Conservation (phyloP, 2,888 invertebrate species). For the Tubulanus polymorphus region DNA sequence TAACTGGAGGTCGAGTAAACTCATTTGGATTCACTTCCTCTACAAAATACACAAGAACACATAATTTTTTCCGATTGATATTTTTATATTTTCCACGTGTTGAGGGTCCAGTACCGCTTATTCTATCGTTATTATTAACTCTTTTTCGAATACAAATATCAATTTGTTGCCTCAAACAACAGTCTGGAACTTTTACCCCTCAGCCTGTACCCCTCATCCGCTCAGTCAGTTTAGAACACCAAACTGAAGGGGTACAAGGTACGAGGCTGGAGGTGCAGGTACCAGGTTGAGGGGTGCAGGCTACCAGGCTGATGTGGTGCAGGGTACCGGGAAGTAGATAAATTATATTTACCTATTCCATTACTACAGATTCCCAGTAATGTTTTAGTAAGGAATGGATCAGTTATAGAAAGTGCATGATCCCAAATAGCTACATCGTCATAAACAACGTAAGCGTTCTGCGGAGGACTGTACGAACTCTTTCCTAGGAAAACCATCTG, state of each 20-base stretch:
- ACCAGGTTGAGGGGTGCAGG: no score
- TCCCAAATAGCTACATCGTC: constrained; percentile 12
- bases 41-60: not conserved
- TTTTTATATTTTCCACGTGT: not conserved
- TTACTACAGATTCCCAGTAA: not conserved
- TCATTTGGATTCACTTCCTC: not conserved
- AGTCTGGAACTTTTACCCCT: no score
- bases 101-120: no score
- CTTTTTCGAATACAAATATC: no score
- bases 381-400: not conserved
- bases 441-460: not conserved
- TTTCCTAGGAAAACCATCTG: not conserved
- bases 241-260: no score
- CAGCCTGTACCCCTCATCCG: no score
- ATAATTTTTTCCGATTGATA: not conserved
- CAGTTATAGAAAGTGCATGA: not conserved
- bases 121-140: no score
- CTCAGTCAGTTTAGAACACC: no score
- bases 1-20: not conserved
- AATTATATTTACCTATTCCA: not conserved
- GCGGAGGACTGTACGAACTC: not conserved
- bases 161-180: no score
- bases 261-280: no score
- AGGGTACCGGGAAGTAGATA: no score
- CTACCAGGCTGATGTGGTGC: no score